A percentile compares a stretch with the other conserved stretches of the same genome.
Conservation (phyloP, 2,888 invertebrate genomes). For the Trachelus troglodyta region DNA sequence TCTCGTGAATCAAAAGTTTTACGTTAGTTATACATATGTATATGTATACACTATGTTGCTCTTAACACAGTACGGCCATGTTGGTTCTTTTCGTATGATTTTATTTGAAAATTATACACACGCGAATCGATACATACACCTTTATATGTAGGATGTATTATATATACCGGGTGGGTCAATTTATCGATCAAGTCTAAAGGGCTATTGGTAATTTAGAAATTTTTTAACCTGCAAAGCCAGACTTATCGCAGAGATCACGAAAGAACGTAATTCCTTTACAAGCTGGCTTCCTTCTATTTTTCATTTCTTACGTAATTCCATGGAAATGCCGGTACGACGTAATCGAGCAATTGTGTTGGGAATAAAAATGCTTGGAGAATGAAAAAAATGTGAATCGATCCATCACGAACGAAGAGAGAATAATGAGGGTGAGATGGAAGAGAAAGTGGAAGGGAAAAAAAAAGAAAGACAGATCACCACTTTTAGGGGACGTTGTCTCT, state of each 20-base stretch:
- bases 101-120: background rate
- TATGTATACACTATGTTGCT: too few species aligned
- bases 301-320: background rate
- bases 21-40: background rate
- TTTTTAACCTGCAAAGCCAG: background rate
- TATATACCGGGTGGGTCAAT: background rate
- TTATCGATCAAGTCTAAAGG: too few species aligned
- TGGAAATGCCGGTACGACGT: background rate
- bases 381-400: background rate
- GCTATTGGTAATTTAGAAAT: background rate
- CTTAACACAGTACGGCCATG: too few species aligned
- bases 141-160: background rate
- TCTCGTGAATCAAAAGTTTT: slow-evolving; percentile 41
- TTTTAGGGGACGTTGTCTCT: background rate
- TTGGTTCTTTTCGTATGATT: background rate
- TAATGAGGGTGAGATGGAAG: too few species aligned
- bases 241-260: slow-evolving; percentile 19
- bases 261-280: slow-evolving; percentile 19
- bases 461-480: background rate
- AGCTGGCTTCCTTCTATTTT: background rate
- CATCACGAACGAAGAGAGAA: too few species aligned
- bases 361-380: background rate
- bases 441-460: too few species aligned
- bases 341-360: background rate
- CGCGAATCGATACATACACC: background rate